These are phyloP conservation scores for Formicarius rufipectus DNA, from an alignment of 2,113 vertebrate genomes.

Conservation along the genomic window DNA sequence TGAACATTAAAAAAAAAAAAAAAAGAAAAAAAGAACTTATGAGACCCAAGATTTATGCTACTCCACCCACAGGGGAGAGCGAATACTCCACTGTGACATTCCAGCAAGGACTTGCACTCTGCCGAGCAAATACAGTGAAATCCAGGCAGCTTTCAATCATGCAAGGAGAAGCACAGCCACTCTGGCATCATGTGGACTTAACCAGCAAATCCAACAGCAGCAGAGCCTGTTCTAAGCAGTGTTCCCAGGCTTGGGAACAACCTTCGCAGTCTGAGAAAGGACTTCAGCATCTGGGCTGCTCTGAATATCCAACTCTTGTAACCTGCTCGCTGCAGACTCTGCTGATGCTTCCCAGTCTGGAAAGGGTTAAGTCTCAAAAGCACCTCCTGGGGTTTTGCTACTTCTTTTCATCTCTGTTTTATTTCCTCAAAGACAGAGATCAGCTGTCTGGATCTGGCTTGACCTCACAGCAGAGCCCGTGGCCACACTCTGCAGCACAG, in stretches of 20 bases:
- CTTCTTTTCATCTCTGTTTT: constrained; percentile 24
- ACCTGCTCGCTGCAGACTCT: neutral
- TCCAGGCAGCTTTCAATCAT: neutral
- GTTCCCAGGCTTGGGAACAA: neutral
- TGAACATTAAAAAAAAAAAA: neutral
- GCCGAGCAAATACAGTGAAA: neutral
- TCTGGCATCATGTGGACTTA: neutral
- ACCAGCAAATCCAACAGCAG: neutral
- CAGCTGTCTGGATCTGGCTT: neutral
- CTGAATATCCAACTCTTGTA: neutral
- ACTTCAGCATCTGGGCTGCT: neutral
- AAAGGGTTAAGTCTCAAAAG: constrained; percentile 15
- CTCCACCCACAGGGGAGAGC: neutral
- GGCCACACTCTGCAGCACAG: neutral
- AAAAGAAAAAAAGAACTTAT: neutral
- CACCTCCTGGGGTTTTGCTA: neutral
- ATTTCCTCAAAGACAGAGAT: constrained; percentile 26
- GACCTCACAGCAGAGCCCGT: neutral
- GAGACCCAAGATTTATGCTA: neutral
- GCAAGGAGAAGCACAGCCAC: neutral
- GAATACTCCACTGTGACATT: neutral
- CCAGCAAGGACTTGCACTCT: neutral
- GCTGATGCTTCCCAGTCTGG: neutral
- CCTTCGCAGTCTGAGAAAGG: neutral
- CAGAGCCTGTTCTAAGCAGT: neutral